phyloP scores from a whole-genome alignment of 2,797 vertebrate species.

The Lithobates sylvaticus region DNA sequence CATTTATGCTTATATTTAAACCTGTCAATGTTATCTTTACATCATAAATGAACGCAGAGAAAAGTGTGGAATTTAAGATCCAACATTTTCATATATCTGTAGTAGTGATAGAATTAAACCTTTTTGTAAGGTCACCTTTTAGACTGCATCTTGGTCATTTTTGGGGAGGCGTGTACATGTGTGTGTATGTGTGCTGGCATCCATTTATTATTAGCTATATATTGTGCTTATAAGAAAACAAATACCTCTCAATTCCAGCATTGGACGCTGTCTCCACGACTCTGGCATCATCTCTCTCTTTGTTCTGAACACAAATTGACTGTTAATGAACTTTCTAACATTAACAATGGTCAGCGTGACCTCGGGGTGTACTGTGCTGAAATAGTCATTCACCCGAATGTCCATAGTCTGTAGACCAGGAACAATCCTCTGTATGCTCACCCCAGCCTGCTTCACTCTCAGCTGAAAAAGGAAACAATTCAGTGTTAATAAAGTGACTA shows the following conservation, averaged over 20 bases:
- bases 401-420: conserved; percentile 76
- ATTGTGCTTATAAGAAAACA: background rate
- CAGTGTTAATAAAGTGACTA: background rate
- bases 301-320: conserved; percentile 82
- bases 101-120: too few relatives aligned
- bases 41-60: too few relatives aligned
- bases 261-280: conserved; percentile 75
- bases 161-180: too few relatives aligned
- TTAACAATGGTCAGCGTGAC: conserved; percentile 77
- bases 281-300: conserved; percentile 77
- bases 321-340: conserved; percentile 82
- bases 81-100: too few relatives aligned
- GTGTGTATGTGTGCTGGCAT: too few relatives aligned
- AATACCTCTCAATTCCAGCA: conserved; percentile 77
- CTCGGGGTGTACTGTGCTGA: conserved; percentile 77
- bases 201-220: too few relatives aligned
- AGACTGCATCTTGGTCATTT: too few relatives aligned
- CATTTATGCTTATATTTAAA: too few relatives aligned
- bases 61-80: too few relatives aligned
- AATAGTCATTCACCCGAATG: conserved; percentile 77
- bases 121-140: too few relatives aligned
- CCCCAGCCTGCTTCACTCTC: conserved; percentile 76
- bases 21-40: too few relatives aligned
- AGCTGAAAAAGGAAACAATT: conserved; percentile 70
- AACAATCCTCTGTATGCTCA: conserved; percentile 79